Evolutionary conservation across 2,888 invertebrate species (phyloP).

Genomic region (Myathropa florea): DNA sequence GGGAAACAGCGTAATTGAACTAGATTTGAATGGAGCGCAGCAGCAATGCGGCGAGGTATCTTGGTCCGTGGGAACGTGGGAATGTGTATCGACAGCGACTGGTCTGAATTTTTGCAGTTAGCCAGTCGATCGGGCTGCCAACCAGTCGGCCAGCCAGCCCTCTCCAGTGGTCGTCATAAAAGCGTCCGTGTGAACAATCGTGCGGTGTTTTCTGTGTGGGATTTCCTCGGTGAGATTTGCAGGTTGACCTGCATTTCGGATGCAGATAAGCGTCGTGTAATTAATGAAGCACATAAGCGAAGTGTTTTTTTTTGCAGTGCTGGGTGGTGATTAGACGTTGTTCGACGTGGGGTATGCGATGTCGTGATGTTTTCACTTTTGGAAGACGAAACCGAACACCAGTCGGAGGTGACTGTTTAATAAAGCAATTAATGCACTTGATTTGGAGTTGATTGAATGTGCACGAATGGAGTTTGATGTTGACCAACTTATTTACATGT

Average conservation of each 20-base stretch:
- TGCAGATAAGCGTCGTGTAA: conserved; percentile 60
- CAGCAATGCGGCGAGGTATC: conserved; percentile 17
- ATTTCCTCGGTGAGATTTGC: conserved; percentile 34
- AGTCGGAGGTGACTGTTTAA: neutral
- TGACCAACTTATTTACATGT: neutral
- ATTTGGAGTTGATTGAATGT: neutral
- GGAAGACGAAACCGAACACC: neutral
- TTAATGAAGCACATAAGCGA: conserved; percentile 52
- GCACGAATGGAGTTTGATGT: neutral
- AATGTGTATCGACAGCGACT: conserved; percentile 42
- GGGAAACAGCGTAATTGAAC: conserved; percentile 65
- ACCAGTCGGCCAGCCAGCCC: no score
- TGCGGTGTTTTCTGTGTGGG: conserved; percentile 44
- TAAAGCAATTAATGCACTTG: neutral
- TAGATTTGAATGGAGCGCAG: conserved; percentile 59
- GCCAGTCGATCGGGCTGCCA: neutral
- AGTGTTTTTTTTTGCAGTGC: conserved; percentile 20
- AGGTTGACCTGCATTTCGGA: conserved; percentile 63
- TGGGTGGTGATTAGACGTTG: neutral
- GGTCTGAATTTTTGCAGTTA: conserved; percentile 37
- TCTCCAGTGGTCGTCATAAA: conserved; percentile 32
- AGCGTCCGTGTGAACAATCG: conserved; percentile 34
- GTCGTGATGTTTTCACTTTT: neutral
- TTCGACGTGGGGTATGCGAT: neutral
- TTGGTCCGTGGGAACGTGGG: conserved; percentile 61